These are phyloP conservation scores for Percina caprodes DNA, from an alignment of 2,113 vertebrate species.

Conservation along the genomic window DNA sequence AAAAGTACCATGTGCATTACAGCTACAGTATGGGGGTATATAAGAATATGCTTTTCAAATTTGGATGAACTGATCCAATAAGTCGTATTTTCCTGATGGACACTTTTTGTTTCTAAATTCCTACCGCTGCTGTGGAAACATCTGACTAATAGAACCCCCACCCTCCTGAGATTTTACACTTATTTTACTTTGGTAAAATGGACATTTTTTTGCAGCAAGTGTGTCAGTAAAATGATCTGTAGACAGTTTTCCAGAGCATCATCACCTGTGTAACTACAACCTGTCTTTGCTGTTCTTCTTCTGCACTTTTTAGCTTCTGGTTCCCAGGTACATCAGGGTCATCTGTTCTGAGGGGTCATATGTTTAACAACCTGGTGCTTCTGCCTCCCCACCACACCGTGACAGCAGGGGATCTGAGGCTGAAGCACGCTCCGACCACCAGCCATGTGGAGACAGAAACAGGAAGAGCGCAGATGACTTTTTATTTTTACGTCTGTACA, in stretches of 20 bases:
- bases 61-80: neutral
- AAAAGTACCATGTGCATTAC: neutral
- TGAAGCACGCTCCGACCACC: constrained; percentile 32
- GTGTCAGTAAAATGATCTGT: constrained; percentile 9
- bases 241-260: neutral
- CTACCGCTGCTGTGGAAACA: neutral
- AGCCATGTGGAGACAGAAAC: constrained; percentile 38
- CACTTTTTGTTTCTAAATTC: neutral
- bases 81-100: neutral
- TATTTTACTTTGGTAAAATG: neutral
- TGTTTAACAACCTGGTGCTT: constrained; percentile 65
- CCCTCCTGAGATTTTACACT: neutral
- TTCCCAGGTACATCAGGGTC: constrained; percentile 46
- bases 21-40: neutral
- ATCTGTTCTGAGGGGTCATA: constrained; percentile 42
- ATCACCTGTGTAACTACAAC: constrained; percentile 59
- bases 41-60: neutral
- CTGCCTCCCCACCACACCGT: constrained; percentile 16
- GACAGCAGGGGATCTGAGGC: constrained; percentile 56
- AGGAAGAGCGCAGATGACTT: neutral
- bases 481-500: constrained; percentile 10
- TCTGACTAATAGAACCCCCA: neutral
- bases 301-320: constrained; percentile 35
- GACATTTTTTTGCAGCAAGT: neutral
- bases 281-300: constrained; percentile 19